Evolutionary conservation across 1,140 invertebrate species (phyloP), one percentile per base, ranked within the genome.

Genomic region (Paracyclopina nana): DNA sequence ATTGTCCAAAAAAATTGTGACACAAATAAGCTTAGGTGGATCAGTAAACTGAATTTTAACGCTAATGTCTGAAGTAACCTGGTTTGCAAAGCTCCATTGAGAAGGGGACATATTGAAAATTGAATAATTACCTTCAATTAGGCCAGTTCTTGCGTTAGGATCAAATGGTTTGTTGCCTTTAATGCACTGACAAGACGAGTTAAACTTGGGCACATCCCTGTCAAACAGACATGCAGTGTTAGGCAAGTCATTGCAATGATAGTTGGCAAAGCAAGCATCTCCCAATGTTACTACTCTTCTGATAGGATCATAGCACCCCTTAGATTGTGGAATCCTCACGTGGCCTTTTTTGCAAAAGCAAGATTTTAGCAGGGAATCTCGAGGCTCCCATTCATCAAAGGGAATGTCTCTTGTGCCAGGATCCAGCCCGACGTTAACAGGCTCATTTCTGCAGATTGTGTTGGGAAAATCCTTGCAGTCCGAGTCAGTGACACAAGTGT

Each of bases 271-370:
- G 34, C 50, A 52, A 20, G 38, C 50, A 25, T 52, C 50, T 42
- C 20, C 43, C 20, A 52, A 40, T 3, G 50, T 52, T 8, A 52
- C 38, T 28, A 52, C 50, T 16, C 18, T 16, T 3, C 50, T 14
- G 14, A 52, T 44, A 22, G 50, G 50, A 45, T 52, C 50, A 52
- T 52, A 52, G 40, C 50, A 52, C n/a, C 50, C 50, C 22, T 44
- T 29, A 6, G 50, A 52, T 14, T 26, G 38, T 6, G 43, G 50
- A 16, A 45, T 52, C 2, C 50, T 14, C 34, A 52, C 26, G 8
- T 14, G 24, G 2, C 50, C 50, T 12, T 26, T 11, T 26, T 44
- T 43, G 27, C 50, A 52, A 14, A 44, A 52, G 24, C 50, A 52
- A 12, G 50, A 50, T 18, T 52, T 52, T 5, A 52, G 14, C 4